These are phyloP conservation scores for Artibeus jamaicensis DNA, from an alignment of 2,797 vertebrate genomes.

Conservation along the genomic window DNA sequence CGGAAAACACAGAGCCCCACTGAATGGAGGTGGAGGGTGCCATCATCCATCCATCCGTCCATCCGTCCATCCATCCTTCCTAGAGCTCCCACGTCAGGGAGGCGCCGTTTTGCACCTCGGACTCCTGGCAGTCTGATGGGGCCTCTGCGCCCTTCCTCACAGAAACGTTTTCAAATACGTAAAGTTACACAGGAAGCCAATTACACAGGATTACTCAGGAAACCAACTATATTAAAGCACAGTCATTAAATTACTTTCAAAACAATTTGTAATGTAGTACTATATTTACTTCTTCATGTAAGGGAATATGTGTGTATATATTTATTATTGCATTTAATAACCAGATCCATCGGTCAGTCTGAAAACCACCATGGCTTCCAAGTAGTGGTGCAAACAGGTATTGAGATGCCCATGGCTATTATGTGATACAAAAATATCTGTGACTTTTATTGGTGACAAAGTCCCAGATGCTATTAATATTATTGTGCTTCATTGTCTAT, in stretches of 20 bases:
- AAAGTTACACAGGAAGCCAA: neutral
- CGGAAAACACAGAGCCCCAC: neutral
- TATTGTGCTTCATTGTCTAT: neutral
- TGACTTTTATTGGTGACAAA: neutral
- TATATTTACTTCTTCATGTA: neutral
- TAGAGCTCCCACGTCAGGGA: rapidly evolving
- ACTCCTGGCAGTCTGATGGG: neutral
- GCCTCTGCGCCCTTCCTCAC: neutral
- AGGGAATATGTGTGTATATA: neutral
- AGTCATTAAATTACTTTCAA: neutral
- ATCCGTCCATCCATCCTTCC: neutral
- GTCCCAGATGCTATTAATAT: neutral
- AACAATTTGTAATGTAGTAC: neutral
- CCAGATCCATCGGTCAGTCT: neutral
- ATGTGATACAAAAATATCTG: neutral
- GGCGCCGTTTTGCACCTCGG: neutral
- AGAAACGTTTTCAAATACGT: neutral
- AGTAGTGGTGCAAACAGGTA: neutral
- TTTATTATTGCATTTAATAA: neutral
- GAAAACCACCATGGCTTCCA: neutral
- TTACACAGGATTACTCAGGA: neutral
- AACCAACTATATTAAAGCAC: neutral
- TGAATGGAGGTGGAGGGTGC: neutral
- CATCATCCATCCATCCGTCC: too few relatives aligned
- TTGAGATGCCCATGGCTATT: neutral